These are phyloP conservation scores for Dermochelys coriacea DNA, from an alignment of 2,797 vertebrate genomes.

Conservation along the genomic window DNA sequence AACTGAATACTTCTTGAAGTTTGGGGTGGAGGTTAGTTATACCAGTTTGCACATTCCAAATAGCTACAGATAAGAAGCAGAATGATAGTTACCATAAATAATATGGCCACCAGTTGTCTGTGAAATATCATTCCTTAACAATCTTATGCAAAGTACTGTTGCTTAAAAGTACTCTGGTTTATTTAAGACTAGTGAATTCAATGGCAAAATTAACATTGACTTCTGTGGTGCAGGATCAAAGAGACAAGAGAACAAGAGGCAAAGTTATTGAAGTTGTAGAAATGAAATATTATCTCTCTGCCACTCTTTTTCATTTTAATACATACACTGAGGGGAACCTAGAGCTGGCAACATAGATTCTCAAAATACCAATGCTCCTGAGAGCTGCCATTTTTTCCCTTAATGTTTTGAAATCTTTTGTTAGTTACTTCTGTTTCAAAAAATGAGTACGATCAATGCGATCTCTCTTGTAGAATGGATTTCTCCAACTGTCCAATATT, in stretches of 20 bases:
- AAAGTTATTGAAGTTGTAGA: neutral
- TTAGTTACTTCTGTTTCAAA: neutral
- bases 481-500: neutral
- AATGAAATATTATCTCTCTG: neutral
- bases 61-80: neutral
- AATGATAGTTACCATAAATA: neutral
- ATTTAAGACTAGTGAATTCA: neutral
- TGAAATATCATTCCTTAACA: neutral
- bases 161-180: neutral
- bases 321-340: accelerated
- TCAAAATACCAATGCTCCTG: neutral
- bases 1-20: neutral
- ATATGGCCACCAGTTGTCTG: neutral
- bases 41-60: neutral
- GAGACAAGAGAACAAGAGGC: neutral
- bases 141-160: neutral
- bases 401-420: neutral
- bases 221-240: neutral
- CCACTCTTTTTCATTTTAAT: neutral
- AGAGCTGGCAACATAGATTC: neutral
- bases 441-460: neutral
- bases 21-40: neutral
- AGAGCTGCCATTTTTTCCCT: neutral
- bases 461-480: neutral
- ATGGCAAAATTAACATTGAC: accelerated